Conservation (phyloP, 2,797 vertebrate species). For the Nasua narica region DNA sequence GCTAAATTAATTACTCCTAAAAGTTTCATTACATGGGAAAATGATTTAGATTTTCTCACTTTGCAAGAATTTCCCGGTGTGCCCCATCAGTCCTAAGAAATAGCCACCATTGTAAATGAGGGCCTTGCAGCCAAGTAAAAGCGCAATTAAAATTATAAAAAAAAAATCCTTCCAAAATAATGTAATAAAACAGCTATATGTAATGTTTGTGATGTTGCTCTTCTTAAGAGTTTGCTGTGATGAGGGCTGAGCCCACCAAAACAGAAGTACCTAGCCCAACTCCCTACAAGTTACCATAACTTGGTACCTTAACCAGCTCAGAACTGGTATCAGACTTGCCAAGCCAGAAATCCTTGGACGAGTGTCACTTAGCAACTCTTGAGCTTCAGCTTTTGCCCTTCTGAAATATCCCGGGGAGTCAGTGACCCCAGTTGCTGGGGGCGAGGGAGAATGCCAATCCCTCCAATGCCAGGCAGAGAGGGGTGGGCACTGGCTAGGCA, state of each 20-base stretch:
- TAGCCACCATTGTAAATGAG: slow-evolving; percentile 19
- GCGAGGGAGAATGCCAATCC: neutral
- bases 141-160: slow-evolving; percentile 4
- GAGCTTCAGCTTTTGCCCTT: neutral
- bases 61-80: slow-evolving; percentile 55
- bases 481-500: neutral
- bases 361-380: neutral
- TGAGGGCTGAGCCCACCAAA: neutral
- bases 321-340: neutral
- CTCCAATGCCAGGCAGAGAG: neutral
- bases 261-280: neutral
- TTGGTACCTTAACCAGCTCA: neutral
- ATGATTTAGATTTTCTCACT: slow-evolving; percentile 59
- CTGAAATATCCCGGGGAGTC: neutral
- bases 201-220: neutral
- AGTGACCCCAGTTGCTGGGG: neutral
- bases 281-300: neutral
- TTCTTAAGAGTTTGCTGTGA: neutral
- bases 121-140: neutral
- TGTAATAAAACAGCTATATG: neutral
- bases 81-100: slow-evolving; percentile 9
- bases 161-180: neutral
- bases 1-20: slow-evolving; percentile 53
- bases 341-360: too few species aligned
- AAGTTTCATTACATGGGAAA: slow-evolving; percentile 54